phyloP scores from a whole-genome alignment of 2,797 vertebrate genomes.

The Tapirus indicus region DNA sequence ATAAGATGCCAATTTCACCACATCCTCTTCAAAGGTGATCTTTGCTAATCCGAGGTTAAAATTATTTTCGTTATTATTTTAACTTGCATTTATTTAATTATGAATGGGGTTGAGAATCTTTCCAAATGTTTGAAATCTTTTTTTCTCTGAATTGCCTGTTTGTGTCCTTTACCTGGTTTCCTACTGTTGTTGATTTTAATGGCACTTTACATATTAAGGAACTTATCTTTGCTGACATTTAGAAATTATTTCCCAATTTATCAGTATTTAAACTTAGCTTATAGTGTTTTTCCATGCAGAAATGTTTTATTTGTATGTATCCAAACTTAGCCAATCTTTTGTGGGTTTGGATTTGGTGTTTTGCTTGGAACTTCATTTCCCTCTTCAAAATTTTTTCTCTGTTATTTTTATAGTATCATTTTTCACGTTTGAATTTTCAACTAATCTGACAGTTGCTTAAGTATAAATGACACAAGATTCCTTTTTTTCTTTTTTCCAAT shows the following conservation, averaged over 20 bases:
- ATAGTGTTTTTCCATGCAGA: neutral
- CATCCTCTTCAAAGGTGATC: neutral
- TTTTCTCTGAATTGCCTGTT: neutral
- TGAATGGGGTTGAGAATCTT: neutral
- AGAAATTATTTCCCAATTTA: constrained; percentile 20
- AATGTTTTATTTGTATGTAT: neutral
- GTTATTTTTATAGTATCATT: neutral
- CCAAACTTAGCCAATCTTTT: neutral
- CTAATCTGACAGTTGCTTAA: neutral
- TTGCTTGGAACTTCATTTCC: neutral
- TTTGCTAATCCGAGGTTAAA: neutral
- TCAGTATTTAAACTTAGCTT: neutral
- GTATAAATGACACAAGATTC: neutral
- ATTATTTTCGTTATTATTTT: neutral
- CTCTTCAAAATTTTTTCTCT: neutral
- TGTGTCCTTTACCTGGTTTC: neutral
- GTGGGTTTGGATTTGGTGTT: neutral
- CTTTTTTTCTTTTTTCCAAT: neutral
- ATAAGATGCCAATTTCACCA: neutral
- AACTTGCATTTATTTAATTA: neutral
- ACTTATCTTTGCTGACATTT: neutral
- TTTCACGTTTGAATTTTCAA: neutral
- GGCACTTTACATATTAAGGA: neutral
- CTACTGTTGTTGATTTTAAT: neutral
- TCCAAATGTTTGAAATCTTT: neutral